Base-by-base conservation (phyloP, 23 tunicate genomes). In the Styela clava region DNA sequence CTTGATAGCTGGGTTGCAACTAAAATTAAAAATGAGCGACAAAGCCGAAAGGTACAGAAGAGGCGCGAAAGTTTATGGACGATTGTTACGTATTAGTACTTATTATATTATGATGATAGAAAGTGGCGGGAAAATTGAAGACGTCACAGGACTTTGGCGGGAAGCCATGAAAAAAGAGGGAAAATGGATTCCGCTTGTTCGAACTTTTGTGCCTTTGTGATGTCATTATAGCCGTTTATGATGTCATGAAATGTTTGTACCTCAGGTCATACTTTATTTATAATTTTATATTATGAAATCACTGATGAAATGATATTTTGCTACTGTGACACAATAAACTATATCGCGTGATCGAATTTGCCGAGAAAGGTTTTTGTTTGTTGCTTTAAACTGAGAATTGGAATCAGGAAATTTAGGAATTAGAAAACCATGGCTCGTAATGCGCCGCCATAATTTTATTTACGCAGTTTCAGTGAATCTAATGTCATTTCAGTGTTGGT, bases 121-220 rank as follows among this genome's bases (percentile, higher is more conserved):
- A 52, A 86, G 83, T 74, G 97, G 97, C 62, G 97, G 97, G 33
- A 91, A 91, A 78, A 74, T 91, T 34, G 97, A 91, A 44, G 90
- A 91, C 71, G 89, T 86, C 0, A 83, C 90, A 2, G 84, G 74
- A 34, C 33, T 91, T n/a, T 91, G 97, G 97, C 69, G 87, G 62
- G 87, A 91, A 35, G 97, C 97, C 35, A 91, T 91, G 97, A 86
- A 74, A 34, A 86, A 91, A 65, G 97, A 91, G 78, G 89, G 84
- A 22, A 86, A 78, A 70, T 85, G 83, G 79, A 86, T 91, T 35
- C 97, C 97, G 36, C 69, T 78, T 36, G 97, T 86, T 52, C 83
- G 82, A 78, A 91, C 89, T 21, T 91, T 81, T 62, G 82, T 91
- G 89, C 81, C 89, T 7, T 61, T 82, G 87, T 91, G 87, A 91